Evolutionary conservation across 2,797 vertebrate genomes (phyloP).

Genomic region (Rhabdophis nuchalis): DNA sequence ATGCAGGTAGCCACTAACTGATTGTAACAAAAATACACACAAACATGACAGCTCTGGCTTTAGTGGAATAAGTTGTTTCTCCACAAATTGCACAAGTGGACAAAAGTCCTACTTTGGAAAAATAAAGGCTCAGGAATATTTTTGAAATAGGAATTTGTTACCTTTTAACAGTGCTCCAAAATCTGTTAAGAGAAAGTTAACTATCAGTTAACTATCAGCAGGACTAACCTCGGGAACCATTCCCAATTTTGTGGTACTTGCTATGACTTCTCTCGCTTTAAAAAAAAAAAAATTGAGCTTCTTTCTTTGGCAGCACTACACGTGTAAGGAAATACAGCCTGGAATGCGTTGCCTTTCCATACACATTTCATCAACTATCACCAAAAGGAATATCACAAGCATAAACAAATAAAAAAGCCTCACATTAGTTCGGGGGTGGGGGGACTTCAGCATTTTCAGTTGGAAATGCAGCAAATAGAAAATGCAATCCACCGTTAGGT

Average conservation of each 20-base stretch:
- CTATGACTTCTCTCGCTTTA: not conserved
- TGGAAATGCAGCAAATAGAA: fast-evolving
- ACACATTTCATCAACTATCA: not conserved
- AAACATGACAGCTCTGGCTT: not conserved
- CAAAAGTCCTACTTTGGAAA: not conserved
- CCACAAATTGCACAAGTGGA: not conserved
- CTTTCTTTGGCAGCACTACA: not conserved
- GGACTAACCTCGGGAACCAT: not conserved
- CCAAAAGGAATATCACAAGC: not conserved
- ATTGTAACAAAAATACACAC: not conserved
- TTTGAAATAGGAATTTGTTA: not conserved
- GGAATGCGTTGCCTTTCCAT: not conserved
- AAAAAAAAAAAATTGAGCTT: not conserved
- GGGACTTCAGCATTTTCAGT: not conserved
- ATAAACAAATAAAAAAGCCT: not conserved
- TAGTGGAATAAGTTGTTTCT: not conserved
- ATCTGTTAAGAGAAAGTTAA: not conserved
- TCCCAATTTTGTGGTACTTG: not conserved
- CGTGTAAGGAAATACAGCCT: not conserved
- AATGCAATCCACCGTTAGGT: slow-evolving; percentile 6
- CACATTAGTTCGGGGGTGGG: not conserved
- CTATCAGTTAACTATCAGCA: too few relatives aligned
- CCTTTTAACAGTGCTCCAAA: not conserved
- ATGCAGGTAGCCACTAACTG: not conserved
- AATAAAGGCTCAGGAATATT: not conserved